Base-by-base conservation (phyloP, 2,888 invertebrate species). In the Abrostola triplasia region DNA sequence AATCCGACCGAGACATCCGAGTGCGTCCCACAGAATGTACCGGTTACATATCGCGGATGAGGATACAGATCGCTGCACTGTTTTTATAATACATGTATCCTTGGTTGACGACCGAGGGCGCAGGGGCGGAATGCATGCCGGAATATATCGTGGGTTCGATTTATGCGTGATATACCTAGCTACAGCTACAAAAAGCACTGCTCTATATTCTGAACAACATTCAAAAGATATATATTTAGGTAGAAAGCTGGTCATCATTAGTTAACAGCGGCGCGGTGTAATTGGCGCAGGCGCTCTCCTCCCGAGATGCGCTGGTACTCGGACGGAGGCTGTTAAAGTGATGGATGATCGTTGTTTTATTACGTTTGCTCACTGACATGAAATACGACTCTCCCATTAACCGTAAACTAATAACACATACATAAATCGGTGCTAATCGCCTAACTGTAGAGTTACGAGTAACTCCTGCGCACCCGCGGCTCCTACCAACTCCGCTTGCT, bases 321-420 rank as follows among this genome's bases (percentile, higher is more conserved):
- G 40, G 49, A 72, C 73, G 59, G 24, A 53, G 40, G n/a, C 67
- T 73, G 50, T 73, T 55, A 60, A 73, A 37, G 12, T 68, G 61
- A 68, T 73, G 68, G 58, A 73, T 70, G 59, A 49, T 48, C 55
- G 24, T 61, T n/a, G 69, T 73, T 73, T 52, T 55, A 67, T 49
- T 59, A 70, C 56, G 56, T 70, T 56, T 53, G 53, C 53, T 47
- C 47, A 47, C 50, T 54, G 24, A 60, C 53, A 57, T 70, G 54
- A 53, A 44, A 67, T 60, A 73, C 60, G 49, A 41, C 44, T 60
- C 13, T 0, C 44, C 41, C 57, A 10, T 73, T 58, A 52, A 60
- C 53, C 54, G 68, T 59, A 55, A 50, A 58, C 57, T 60, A 60
- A 67, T 67, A 73, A 56, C 51, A 52, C 36, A 44, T 36, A 41